Percentiles rank a stretch among this genome's conserved stretches.
Conservation (phyloP, 92 coral and sea anemone genomes). For the Actinostola sp. region DNA sequence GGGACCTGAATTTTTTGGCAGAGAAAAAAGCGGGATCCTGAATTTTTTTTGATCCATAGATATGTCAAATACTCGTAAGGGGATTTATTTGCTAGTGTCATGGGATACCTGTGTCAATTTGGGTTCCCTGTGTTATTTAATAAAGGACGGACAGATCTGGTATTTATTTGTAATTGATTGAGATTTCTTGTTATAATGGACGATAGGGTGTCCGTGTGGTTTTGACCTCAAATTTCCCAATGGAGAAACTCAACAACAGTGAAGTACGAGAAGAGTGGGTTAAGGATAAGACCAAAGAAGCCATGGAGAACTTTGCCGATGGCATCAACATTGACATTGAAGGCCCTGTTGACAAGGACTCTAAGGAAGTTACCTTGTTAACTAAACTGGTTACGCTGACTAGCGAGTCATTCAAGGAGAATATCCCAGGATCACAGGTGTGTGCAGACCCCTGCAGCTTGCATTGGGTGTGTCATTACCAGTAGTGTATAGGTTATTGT, state of each 20-base stretch:
- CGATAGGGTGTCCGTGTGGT: constrained; percentile 94
- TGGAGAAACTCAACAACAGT: constrained; percentile 70
- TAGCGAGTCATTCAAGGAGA: constrained; percentile 65
- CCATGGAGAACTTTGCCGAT: constrained; percentile 81
- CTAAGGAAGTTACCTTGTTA: constrained; percentile 76
- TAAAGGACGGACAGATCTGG: neutral
- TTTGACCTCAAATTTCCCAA: constrained; percentile 68
- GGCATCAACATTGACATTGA: constrained; percentile 97
- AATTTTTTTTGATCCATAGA: too few relatives aligned
- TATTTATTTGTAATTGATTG: too few relatives aligned
- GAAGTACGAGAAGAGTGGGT: constrained; percentile 80
- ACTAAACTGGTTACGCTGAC: constrained; percentile 79
- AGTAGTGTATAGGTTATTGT: too few relatives aligned
- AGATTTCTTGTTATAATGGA: neutral
- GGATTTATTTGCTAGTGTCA: too few relatives aligned
- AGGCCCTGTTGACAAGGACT: constrained; percentile 74
- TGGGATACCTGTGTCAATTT: too few relatives aligned
- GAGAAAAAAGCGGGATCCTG: too few relatives aligned
- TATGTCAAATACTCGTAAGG: too few relatives aligned
- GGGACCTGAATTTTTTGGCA: too few relatives aligned
- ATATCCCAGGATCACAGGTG: constrained; percentile 87
- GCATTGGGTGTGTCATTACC: too few relatives aligned
- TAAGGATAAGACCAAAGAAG: constrained; percentile 73
- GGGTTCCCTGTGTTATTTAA: neutral
- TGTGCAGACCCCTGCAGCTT: too few relatives aligned